phyloP scores from a whole-genome alignment of 2,113 vertebrate species.

The Ammodramus savannarum region DNA sequence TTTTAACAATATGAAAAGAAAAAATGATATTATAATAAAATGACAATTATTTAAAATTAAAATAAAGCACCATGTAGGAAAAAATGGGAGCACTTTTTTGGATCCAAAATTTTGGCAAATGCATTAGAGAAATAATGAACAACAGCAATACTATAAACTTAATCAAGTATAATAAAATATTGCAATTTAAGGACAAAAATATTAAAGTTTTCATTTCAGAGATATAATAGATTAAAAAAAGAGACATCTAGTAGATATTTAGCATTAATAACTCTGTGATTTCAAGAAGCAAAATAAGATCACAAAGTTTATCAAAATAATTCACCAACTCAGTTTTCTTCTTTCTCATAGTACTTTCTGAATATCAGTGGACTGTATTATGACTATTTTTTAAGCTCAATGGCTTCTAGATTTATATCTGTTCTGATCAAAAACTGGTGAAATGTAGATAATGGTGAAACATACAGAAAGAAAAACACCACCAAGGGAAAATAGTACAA shows the following conservation, averaged over 20 bases:
- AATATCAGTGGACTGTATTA: not conserved
- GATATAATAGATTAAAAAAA: not conserved
- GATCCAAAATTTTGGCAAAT: not conserved
- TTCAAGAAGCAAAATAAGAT: not conserved
- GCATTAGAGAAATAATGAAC: not conserved
- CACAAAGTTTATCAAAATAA: not conserved
- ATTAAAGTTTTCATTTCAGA: not conserved
- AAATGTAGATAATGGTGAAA: not conserved
- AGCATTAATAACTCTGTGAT: not conserved
- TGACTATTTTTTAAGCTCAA: not conserved
- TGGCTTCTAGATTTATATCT: not conserved
- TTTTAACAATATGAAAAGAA: not conserved
- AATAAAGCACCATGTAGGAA: not conserved
- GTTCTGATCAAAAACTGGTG: not conserved
- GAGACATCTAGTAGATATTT: not conserved
- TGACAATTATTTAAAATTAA: not conserved
- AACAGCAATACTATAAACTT: not conserved
- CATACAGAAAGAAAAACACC: not conserved
- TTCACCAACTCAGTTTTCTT: not conserved
- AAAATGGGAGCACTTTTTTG: not conserved
- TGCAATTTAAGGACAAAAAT: not conserved
- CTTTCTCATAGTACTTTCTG: not conserved
- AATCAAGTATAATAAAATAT: not conserved
- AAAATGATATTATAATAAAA: not conserved
- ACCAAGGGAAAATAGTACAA: not conserved